These are phyloP conservation scores for Xanthorhoe spadicearia DNA, from an alignment of 2,888 invertebrate species.

Conservation along the genomic window DNA sequence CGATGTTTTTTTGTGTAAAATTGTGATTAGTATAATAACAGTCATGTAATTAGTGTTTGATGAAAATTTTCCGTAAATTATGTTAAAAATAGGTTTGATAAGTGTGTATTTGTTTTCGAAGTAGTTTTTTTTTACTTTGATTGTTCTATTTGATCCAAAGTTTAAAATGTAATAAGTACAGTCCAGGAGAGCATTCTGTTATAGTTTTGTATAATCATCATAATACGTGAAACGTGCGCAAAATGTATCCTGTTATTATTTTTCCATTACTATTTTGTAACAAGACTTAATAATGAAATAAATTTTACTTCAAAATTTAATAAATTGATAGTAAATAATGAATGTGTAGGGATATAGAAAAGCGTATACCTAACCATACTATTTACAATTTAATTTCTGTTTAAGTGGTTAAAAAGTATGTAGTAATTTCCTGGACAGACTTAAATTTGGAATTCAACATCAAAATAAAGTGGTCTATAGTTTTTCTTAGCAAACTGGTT, in stretches of 20 bases:
- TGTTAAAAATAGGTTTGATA: background rate
- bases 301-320: background rate
- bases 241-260: background rate
- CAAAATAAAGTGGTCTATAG: conserved; percentile 9
- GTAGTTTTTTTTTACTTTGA: conserved; percentile 1
- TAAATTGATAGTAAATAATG: background rate
- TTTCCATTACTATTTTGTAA: background rate
- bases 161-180: conserved; percentile 11
- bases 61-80: conserved; percentile 9
- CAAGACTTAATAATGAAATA: background rate
- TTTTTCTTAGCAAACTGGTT: conserved; percentile 5
- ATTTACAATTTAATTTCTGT: background rate
- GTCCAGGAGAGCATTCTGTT: conserved; percentile 5
- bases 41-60: conserved; percentile 23
- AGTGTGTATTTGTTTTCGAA: conserved; percentile 10
- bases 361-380: background rate
- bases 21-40: conserved; percentile 26
- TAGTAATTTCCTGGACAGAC: conserved; percentile 7
- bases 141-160: background rate
- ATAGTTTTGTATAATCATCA: background rate
- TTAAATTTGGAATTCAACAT: background rate
- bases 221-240: background rate
- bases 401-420: background rate
- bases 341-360: background rate
- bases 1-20: conserved; percentile 18